Base-by-base conservation (phyloP, 2,113 vertebrate genomes). In the Stigmatopora nigra region DNA sequence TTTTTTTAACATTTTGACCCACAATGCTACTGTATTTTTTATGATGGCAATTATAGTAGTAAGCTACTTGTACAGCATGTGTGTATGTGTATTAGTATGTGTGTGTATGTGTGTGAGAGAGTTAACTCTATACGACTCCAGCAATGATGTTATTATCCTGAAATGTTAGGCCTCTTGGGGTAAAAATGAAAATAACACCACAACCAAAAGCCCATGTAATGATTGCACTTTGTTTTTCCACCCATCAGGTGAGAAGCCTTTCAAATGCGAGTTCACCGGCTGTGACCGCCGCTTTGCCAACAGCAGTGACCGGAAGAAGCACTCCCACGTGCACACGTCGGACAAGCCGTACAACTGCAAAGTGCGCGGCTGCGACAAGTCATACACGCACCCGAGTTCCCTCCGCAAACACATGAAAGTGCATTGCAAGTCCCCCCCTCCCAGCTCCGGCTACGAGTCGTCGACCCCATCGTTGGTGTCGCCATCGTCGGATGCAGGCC, bases 321-420 rank as follows among this genome's bases (percentile, higher is more conserved):
- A 98, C 83, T 97, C 94, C 17, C 97, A 99, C 85, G 97, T 99
- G 82, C 97, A 99, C 90, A 99, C 97, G 77, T 96, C 94, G 86
- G 97, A 99, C 90, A 99, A 99, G 82, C 97, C 97, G 8, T 98
- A 99, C 90, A 95, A 94, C 89, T 99, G 96, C 90, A 99, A 98
- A 92, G 94, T 99, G 88, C 89, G 95, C 87, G 96, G 95, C 85
- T 99, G 96, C 81, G 96, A 98, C 88, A 99, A 99, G 86, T 99
- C 95, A 72, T 99, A 99, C 92, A 99, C 96, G 31, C 96, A 99
- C 87, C 96, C 96, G 65, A 98, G 96, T 85, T 99, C 96, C 65
- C 86, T 98, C 89, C 89, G 96, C 77, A 99, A 99, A 88, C 95
- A 98, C 88, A 98, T 99, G 96, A 99, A 98, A 86, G 95, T 97